Conservation (phyloP, 2,797 vertebrate genomes). For the Anniella stebbinsi region DNA sequence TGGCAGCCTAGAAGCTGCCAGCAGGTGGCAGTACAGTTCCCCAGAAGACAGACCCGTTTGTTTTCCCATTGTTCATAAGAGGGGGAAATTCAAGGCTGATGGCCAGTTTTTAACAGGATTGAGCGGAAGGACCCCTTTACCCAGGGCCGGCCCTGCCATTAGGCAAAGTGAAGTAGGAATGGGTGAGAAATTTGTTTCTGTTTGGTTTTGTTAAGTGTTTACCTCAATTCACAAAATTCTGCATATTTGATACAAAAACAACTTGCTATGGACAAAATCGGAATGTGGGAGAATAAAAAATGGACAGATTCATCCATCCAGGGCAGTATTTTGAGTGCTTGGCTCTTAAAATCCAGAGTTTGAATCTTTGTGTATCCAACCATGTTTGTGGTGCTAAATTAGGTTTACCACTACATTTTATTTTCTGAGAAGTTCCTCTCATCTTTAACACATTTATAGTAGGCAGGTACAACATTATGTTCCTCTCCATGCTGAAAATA, state of each 20-base stretch:
- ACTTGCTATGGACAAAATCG: background rate
- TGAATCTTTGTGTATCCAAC: background rate
- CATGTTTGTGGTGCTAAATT: background rate
- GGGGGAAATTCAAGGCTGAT: background rate
- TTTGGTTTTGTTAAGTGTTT: too few species aligned
- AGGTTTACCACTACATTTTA: background rate
- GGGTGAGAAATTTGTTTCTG: background rate
- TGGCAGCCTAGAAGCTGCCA: background rate
- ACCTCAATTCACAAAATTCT: background rate
- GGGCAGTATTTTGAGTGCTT: background rate
- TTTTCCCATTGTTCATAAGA: background rate
- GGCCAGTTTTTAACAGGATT: too few species aligned
- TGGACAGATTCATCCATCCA: background rate
- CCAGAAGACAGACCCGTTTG: background rate
- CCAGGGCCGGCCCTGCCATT: background rate
- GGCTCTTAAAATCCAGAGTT: background rate
- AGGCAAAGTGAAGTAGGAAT: background rate
- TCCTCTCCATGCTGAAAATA: background rate
- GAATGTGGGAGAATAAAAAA: background rate
- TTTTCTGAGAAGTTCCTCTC: background rate
- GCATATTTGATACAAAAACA: background rate
- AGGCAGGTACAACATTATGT: background rate
- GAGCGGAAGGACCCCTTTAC: background rate
- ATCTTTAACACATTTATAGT: background rate
- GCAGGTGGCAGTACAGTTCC: constrained; percentile 11